Evolutionary conservation across 2,797 vertebrate species (phyloP).

Genomic region (Chelonia mydas): DNA sequence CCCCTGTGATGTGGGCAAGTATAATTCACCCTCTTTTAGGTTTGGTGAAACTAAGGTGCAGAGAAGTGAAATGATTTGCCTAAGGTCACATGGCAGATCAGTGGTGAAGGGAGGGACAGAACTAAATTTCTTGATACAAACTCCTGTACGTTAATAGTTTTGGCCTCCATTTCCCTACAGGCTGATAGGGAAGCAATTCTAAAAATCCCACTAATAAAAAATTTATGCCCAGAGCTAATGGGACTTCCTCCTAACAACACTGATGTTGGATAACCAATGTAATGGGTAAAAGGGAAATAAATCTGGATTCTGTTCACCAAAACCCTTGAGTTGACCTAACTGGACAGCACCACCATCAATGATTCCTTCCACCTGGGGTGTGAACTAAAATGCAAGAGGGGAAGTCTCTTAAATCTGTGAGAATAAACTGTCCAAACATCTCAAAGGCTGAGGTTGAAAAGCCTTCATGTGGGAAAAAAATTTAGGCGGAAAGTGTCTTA

Average conservation of each 20-base stretch:
- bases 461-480: slow-evolving; percentile 8
- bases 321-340: background rate
- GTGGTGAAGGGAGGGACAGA: background rate
- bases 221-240: background rate
- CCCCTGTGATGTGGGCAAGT: background rate
- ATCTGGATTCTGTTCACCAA: background rate
- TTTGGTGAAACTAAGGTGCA: background rate
- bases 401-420: background rate
- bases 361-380: background rate
- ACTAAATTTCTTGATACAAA: background rate
- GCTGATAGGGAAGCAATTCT: background rate
- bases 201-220: background rate
- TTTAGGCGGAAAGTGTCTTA: slow-evolving; percentile 37
- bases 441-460: slow-evolving; percentile 49
- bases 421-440: slow-evolving; percentile 56
- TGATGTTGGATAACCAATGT: background rate
- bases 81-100: background rate
- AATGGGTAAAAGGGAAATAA: background rate
- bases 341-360: accelerated
- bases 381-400: background rate
- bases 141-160: background rate
- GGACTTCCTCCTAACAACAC: background rate
- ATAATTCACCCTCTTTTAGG: background rate
- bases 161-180: no score
- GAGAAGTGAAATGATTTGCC: background rate